Percentiles rank a stretch among this genome's conserved stretches.
These are phyloP conservation scores for Dicyrtomina minuta DNA, from an alignment of 2,888 invertebrate genomes.

Conservation along the genomic window DNA sequence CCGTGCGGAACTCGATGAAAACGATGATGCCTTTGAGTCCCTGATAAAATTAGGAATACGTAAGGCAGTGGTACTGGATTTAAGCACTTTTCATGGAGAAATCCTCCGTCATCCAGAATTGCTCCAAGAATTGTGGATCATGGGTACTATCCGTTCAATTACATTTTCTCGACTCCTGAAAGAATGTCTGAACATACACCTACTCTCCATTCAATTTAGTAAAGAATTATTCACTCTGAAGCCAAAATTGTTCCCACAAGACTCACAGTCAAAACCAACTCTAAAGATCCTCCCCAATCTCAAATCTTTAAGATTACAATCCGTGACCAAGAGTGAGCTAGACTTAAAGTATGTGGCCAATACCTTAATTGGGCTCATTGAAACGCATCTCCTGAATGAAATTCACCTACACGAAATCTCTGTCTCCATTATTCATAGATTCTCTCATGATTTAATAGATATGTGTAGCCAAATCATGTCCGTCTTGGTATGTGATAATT, in stretches of 20 bases:
- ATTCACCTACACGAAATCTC: neutral
- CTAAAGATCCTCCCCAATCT: neutral
- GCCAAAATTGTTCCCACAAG: conserved; percentile 10
- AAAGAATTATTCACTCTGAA: neutral
- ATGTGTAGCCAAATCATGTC: conserved; percentile 12
- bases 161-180: neutral
- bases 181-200: conserved; percentile 1
- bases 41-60: conserved; percentile 4
- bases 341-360: conserved; percentile 8
- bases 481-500: neutral
- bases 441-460: conserved; percentile 4
- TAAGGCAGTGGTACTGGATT: conserved; percentile 1
- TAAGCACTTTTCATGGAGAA: neutral
- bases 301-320: neutral
- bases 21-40: conserved; percentile 3
- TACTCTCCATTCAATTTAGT: conserved; percentile 3
- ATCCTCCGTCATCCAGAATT: conserved; percentile 6
- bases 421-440: conserved; percentile 7
- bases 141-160: neutral
- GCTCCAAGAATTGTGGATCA: neutral
- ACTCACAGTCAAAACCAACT: neutral
- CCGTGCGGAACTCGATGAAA: conserved; percentile 9
- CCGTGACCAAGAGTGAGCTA: neutral
- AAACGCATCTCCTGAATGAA: neutral
- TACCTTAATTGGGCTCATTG: neutral